These are phyloP conservation scores for Gyps fulvus DNA, from an alignment of 2,113 vertebrate genomes.

Conservation along the genomic window DNA sequence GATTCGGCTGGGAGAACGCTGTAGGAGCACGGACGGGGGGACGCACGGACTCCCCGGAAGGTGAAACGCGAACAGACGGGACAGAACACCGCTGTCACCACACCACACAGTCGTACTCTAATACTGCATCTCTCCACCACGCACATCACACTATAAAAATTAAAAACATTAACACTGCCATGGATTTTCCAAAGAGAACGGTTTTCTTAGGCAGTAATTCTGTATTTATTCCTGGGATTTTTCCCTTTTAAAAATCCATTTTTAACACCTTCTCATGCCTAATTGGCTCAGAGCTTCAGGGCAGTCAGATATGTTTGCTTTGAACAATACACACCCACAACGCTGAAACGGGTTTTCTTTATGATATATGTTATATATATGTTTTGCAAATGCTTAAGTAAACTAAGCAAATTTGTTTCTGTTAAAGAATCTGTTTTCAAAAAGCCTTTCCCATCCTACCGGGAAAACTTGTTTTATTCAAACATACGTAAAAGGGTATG, in stretches of 20 bases:
- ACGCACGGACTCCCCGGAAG: neutral
- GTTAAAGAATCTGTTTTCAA: neutral
- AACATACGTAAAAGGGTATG: fast-evolving
- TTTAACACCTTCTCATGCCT: neutral
- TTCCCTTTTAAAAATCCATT: neutral
- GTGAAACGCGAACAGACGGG: fast-evolving
- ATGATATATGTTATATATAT: neutral
- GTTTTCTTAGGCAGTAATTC: neutral
- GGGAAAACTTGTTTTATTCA: neutral
- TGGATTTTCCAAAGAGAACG: neutral
- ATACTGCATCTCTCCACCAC: neutral
- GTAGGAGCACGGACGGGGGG: neutral
- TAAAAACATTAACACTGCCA: neutral
- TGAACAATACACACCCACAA: neutral
- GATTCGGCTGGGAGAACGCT: neutral
- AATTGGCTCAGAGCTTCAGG: neutral
- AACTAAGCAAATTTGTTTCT: fast-evolving
- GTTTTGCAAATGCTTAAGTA: neutral
- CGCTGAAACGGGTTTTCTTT: fast-evolving
- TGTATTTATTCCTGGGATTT: neutral
- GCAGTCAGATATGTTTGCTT: neutral
- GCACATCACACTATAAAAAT: neutral
- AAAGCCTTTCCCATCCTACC: neutral
- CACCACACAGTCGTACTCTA: fast-evolving
- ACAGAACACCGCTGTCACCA: fast-evolving